Percentiles rank a stretch among this genome's conserved stretches.
phyloP scores from a whole-genome alignment of 2,888 invertebrate species.

The Coenonympha glycerion region DNA sequence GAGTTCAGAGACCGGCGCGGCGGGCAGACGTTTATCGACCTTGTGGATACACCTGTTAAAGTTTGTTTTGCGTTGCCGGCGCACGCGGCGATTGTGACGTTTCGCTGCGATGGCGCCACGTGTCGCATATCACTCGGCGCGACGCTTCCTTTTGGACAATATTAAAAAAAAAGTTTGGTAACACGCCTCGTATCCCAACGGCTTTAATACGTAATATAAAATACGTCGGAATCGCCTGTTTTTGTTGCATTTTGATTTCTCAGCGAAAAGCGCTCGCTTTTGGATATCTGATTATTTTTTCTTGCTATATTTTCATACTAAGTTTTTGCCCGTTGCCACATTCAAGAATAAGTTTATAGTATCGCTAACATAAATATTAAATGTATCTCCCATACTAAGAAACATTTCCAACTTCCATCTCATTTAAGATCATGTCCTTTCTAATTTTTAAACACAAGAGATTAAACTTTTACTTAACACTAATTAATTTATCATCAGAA shows the following conservation, averaged over 20 bases:
- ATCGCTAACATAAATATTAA: not conserved
- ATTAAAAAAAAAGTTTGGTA: slow-evolving; percentile 31
- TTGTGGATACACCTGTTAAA: slow-evolving; percentile 43
- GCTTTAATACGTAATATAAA: slow-evolving; percentile 26
- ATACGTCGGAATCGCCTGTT: slow-evolving; percentile 11
- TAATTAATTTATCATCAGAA: not conserved
- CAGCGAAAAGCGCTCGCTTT: not conserved
- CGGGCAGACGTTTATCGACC: slow-evolving; percentile 41
- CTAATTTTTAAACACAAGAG: not conserved
- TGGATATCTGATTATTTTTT: not conserved
- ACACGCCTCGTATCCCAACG: slow-evolving; percentile 22
- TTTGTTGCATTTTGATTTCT: not conserved
- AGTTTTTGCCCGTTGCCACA: not conserved
- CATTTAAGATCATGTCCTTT: not conserved
- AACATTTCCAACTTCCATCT: not conserved
- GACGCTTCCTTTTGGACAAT: slow-evolving; percentile 71
- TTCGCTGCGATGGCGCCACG: slow-evolving; percentile 50
- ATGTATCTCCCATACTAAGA: not conserved
- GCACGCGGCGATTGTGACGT: slow-evolving; percentile 42
- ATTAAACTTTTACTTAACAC: not conserved
- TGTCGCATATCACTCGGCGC: slow-evolving; percentile 73
- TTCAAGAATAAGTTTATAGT: not conserved
- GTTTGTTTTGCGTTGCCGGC: slow-evolving; percentile 47
- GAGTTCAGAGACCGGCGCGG: slow-evolving; percentile 63
- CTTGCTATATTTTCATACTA: not conserved